phyloP scores from a whole-genome alignment of 2,797 vertebrate species.

The Florisuga fusca region DNA sequence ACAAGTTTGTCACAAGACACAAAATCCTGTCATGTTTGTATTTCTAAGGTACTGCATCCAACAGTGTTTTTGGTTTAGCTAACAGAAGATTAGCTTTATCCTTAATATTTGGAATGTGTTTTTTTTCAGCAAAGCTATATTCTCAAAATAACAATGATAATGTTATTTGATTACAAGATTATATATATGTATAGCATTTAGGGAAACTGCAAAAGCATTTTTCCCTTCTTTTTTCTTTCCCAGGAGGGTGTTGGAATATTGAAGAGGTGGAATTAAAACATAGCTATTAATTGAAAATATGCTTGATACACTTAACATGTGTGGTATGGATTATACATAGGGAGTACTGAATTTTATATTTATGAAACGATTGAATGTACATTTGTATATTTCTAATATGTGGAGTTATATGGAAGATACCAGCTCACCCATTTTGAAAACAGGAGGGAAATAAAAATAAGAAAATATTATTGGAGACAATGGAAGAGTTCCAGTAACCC shows the following conservation, averaged over 20 bases:
- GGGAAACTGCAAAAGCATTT: background rate
- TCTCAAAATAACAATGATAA: background rate
- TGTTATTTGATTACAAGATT: background rate
- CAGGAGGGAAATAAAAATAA: background rate
- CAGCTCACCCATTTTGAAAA: background rate
- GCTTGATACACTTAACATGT: background rate
- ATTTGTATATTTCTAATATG: background rate
- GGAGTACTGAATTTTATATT: background rate
- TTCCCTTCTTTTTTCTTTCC: background rate
- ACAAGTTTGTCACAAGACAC: background rate
- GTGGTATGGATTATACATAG: background rate
- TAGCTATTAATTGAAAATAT: background rate
- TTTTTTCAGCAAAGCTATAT: background rate
- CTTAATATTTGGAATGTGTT: background rate
- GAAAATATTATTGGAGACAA: background rate
- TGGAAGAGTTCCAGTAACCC: constrained; percentile 10
- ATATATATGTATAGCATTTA: background rate
- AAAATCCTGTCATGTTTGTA: background rate
- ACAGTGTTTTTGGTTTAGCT: background rate
- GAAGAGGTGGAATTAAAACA: background rate
- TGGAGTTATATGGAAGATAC: background rate
- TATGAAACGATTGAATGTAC: background rate
- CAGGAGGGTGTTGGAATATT: background rate
- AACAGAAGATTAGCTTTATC: background rate
- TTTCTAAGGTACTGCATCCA: background rate